phyloP scores from a whole-genome alignment of 2,797 vertebrate species.

The Pyrocephalus nanus region DNA sequence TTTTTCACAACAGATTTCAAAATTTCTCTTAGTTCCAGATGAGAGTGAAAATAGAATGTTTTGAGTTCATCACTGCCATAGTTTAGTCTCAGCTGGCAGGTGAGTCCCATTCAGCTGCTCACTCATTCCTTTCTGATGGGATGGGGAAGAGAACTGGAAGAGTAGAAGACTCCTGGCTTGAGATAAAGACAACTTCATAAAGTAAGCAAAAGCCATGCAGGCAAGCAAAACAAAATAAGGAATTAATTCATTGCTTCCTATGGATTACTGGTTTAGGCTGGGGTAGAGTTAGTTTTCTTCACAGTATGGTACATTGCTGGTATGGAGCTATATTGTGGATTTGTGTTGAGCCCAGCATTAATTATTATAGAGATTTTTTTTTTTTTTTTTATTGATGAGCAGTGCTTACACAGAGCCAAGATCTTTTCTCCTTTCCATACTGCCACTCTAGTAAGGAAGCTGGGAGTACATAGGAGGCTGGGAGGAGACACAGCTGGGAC shows the following conservation, averaged over 20 bases:
- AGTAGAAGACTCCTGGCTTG: not conserved
- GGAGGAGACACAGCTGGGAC: accelerated
- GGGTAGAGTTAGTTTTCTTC: not conserved
- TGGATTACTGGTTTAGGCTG: not conserved
- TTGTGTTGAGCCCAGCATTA: not conserved
- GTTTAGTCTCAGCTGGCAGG: not conserved
- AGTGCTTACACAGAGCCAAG: not conserved
- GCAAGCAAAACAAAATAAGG: not conserved
- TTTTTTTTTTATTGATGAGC: too few species aligned
- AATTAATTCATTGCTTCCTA: not conserved
- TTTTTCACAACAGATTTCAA: not conserved
- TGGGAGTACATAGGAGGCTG: accelerated
- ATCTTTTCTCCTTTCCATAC: not conserved
- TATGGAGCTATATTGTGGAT: not conserved
- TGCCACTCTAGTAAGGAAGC: accelerated
- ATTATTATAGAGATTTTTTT: not conserved
- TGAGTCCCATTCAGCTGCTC: not conserved
- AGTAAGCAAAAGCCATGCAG: not conserved
- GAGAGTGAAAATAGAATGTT: not conserved
- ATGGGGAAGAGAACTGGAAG: not conserved
- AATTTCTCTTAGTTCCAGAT: not conserved
- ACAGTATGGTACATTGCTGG: not conserved
- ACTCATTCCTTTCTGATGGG: not conserved
- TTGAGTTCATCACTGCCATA: not conserved
- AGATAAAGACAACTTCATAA: not conserved